Base-by-base conservation (phyloP, 1,140 invertebrate species). In the Meloidogyne floridensis region DNA sequence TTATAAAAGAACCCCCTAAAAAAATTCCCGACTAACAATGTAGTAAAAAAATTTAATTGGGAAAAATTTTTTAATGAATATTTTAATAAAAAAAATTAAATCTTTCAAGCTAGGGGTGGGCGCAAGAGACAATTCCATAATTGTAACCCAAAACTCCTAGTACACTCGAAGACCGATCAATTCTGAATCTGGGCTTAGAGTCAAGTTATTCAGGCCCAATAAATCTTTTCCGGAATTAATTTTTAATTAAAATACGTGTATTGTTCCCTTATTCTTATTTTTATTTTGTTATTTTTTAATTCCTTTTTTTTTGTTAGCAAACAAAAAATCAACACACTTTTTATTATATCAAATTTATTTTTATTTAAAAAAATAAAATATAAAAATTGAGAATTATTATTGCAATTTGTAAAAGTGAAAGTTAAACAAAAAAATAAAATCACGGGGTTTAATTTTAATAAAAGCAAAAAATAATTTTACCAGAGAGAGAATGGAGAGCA, bases 391-490 rank as follows among this genome's bases (percentile, higher is more conserved):
- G 59, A 65, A 65, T 65, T 65, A 65, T 65, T 65, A 65, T 65
- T 65, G 59, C 59, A 65, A 65, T n/a, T 65, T n/a, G n/a, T 65
- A 65, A 59, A 59, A 59, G 56, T 59, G 56, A 59, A 59, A 47
- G 47, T 47, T 47, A 47, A 4, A 47, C 4, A 15, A 59, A 59
- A 59, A n/a, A n/a, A 13, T 65, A n/a, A 65, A 65, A 65, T 65
- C 59, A 65, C 59, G 59, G 59, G 59, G 59, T n/a, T 65, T 65
- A 6, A n/a, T 11, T 47, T 47, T 47, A 47, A 47, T 47, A 47
- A 47, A 47, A 47, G 47, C 47, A 47, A 47, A 47, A 47, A 8
- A 65, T 18, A 65, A n/a, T 65, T n/a, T 65, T 59, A 11, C 13
- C 11, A 4, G 56, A 3, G 10, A 56, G 6, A 59, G 15, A 59